Evolutionary conservation across 1,140 invertebrate species (phyloP).

Genomic region (Sinella curviseta): DNA sequence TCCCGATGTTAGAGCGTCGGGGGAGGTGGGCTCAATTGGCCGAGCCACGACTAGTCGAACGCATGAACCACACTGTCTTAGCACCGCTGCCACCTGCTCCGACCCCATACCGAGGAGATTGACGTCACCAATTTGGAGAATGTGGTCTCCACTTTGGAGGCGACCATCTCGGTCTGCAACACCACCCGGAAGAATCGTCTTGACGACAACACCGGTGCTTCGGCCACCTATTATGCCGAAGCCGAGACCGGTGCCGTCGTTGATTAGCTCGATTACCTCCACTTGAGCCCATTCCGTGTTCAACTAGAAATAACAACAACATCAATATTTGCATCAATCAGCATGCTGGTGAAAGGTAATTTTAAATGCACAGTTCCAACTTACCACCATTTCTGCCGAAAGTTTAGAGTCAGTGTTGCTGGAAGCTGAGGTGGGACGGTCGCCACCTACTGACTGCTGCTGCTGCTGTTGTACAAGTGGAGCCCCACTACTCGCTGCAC

Average conservation of each 20-base stretch:
- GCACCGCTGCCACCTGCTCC: conserved; percentile 88
- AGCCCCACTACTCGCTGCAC: conserved; percentile 32
- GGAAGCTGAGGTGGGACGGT: conserved; percentile 67
- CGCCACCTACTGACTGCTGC: conserved; percentile 54
- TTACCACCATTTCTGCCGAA: conserved; percentile 71
- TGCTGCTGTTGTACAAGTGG: conserved; percentile 36
- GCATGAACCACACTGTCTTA: conserved; percentile 80
- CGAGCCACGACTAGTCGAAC: conserved; percentile 88
- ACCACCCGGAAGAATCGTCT: conserved; percentile 67
- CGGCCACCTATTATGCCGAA: conserved; percentile 94
- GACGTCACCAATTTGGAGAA: conserved; percentile 90
- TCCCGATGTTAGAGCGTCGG: conserved; percentile 68
- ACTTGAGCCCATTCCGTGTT: conserved; percentile 94
- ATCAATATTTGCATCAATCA: background rate
- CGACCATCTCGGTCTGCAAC: conserved; percentile 69
- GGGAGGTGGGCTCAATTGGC: conserved; percentile 72
- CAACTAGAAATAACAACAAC: conserved; percentile 61
- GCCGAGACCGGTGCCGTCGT: conserved; percentile 92
- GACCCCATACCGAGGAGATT: conserved; percentile 87
- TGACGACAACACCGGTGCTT: conserved; percentile 94
- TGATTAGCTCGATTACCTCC: conserved; percentile 90
- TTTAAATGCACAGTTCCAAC: conserved; percentile 41
- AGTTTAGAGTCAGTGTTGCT: conserved; percentile 70
- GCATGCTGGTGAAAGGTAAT: conserved; percentile 14
- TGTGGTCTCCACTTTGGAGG: conserved; percentile 87